A percentile compares a stretch with the other conserved stretches of the same genome.
These are phyloP conservation scores for Achroia grisella DNA, from an alignment of 1,140 invertebrate species.

Conservation along the genomic window DNA sequence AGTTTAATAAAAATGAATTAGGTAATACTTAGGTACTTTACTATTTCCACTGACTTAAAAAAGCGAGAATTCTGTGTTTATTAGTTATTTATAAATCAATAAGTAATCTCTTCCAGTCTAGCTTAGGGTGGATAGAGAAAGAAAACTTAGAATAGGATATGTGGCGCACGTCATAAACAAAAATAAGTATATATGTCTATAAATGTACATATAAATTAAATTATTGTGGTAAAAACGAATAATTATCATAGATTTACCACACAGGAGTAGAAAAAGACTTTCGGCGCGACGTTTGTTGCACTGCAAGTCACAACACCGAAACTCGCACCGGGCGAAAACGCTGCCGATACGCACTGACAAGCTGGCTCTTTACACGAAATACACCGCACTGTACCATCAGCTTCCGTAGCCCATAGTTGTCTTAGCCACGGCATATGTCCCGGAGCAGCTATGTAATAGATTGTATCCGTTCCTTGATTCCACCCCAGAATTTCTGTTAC, in stretches of 20 bases:
- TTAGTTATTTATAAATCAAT: too few species aligned
- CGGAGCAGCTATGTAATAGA: slow-evolving; percentile 71
- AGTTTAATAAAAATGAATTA: slow-evolving; percentile 4
- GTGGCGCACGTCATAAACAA: too few species aligned
- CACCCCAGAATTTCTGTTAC: slow-evolving; percentile 61
- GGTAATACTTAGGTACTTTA: too few species aligned
- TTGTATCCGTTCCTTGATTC: slow-evolving; percentile 62
- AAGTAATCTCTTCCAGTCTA: too few species aligned
- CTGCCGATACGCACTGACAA: slow-evolving; percentile 42
- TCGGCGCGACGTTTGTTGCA: slow-evolving; percentile 39
- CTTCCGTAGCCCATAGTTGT: slow-evolving; percentile 68
- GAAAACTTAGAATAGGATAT: slow-evolving; percentile 7
- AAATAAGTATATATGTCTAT: slow-evolving; percentile 1
- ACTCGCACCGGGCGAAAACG: slow-evolving; percentile 39
- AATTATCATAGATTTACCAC: slow-evolving; percentile 25
- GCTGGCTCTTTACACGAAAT: slow-evolving; percentile 57
- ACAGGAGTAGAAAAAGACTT: slow-evolving; percentile 41
- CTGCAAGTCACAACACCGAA: slow-evolving; percentile 49
- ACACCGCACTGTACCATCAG: slow-evolving; percentile 47
- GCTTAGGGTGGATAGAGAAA: too few species aligned
- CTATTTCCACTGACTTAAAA: too few species aligned
- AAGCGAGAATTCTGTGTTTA: too few species aligned
- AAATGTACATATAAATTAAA: too few species aligned
- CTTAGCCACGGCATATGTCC: slow-evolving; percentile 65
- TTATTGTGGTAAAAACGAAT: too few species aligned